Base-by-base conservation (phyloP, 2,888 invertebrate genomes). In the Microplitis manilae region DNA sequence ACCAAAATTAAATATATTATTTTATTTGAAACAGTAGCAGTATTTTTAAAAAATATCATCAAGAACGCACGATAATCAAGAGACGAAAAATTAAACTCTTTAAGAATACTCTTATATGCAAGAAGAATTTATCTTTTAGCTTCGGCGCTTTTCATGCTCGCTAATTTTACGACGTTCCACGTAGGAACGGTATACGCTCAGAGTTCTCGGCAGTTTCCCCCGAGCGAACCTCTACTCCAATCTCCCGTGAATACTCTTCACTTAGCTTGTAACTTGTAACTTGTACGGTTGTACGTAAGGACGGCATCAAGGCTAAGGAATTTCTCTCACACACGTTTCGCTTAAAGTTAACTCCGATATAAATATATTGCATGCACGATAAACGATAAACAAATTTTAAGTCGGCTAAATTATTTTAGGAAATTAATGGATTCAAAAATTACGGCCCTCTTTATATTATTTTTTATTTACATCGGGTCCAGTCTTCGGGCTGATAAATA, bases 141-240 rank as follows among this genome's bases (percentile, higher is more conserved):
- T 62, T 72, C 30, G 30, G 62, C 39, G 15, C 17, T 62, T 62
- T 72, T 62, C 30, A 72, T 62, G 71, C 60, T 72, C 71, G 39
- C 71, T 72, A 72, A 72, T 72, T 72, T 72, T 72, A 72, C 71
- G 71, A 72, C 40, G 71, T 62, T 62, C 40, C 39, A 62, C 71
- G 62, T 60, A 62, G 60, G 40, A 62, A 72, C 39, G 30, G 69
- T 59, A 17, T 17, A 38, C 70, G 38, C 15, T 72, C 15, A 17
- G 62, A 15, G n/a, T 40, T 61, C 61, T 70, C 59, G 50, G 50
- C 50, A 50, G 50, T 50, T 50, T 70, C 38, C 30, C 39, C 39
- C n/a, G 61, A 71, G 71, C 71, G 30, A 30, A 30, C 30, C 30
- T 30, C 30, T 30, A 30, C 62, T 72, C 39, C 71, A 72, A 72